Evolutionary conservation across 2,797 vertebrate genomes (phyloP).

Genomic region (Mycteria americana): DNA sequence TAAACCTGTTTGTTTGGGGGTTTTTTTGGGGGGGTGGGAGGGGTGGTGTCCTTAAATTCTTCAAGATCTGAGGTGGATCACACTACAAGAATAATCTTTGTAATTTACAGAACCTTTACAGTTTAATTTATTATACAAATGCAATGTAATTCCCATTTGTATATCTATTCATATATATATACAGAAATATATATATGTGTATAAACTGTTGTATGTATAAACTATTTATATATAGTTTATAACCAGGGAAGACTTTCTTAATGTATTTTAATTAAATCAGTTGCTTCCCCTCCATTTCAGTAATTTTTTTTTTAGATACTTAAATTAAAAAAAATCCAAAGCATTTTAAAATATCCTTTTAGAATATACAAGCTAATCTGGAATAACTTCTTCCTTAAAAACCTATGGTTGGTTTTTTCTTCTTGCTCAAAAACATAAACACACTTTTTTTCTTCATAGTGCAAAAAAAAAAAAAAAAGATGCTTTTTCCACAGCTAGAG

Average conservation of each 20-base stretch:
- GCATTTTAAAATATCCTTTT: not conserved
- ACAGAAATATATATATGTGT: not conserved
- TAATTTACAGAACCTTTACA: not conserved
- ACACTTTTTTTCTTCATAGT: not conserved
- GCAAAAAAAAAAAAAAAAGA: not conserved
- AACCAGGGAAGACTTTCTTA: not conserved
- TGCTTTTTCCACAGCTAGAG: slow-evolving; percentile 15
- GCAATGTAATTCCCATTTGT: not conserved
- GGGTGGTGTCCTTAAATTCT: not conserved
- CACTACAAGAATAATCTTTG: not conserved
- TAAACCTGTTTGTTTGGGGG: not conserved
- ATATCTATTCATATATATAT: not conserved
- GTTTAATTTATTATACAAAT: not conserved
- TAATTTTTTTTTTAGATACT: not conserved
- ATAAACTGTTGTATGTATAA: too few species aligned
- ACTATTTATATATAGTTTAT: not conserved
- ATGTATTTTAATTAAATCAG: not conserved
- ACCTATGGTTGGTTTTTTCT: not conserved
- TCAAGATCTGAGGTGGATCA: not conserved
- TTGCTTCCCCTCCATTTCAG: not conserved
- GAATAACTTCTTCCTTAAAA: not conserved
- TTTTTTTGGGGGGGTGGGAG: not conserved
- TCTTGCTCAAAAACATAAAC: not conserved
- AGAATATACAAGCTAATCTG: not conserved
- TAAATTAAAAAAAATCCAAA: not conserved